These are phyloP conservation scores for Poecilus cupreus DNA, from an alignment of 2,888 invertebrate species.

Conservation along the genomic window DNA sequence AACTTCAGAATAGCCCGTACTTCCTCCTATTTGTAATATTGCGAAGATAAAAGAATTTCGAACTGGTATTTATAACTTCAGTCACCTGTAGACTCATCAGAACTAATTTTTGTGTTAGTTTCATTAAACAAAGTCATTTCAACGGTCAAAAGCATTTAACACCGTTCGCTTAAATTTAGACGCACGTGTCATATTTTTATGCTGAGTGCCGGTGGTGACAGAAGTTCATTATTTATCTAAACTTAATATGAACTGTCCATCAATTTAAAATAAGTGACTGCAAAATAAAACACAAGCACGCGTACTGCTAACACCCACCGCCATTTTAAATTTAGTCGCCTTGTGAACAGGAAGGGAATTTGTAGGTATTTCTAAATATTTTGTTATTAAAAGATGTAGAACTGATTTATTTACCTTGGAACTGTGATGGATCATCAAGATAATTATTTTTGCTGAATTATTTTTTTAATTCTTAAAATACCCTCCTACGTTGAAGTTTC, in stretches of 20 bases:
- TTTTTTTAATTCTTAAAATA: neutral
- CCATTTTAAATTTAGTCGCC: constrained; percentile 28
- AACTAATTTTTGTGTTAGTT: constrained; percentile 16
- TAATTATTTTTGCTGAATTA: constrained; percentile 13
- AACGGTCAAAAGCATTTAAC: constrained; percentile 34
- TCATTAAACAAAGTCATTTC: constrained; percentile 25
- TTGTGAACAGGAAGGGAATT: constrained; percentile 8
- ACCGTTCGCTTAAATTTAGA: constrained; percentile 44
- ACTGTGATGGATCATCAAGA: neutral
- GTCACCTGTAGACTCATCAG: constrained; percentile 3
- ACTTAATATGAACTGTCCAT: constrained; percentile 49
- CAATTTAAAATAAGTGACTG: constrained; percentile 49
- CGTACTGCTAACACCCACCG: constrained; percentile 19
- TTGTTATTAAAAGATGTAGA: constrained; percentile 38
- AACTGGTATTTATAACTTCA: neutral
- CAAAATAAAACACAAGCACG: constrained; percentile 34
- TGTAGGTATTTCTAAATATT: constrained; percentile 42
- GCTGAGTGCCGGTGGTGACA: constrained; percentile 31
- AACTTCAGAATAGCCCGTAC: too few species aligned
- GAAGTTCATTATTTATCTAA: constrained; percentile 50
- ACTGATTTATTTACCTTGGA: constrained; percentile 42
- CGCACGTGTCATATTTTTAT: constrained; percentile 40
- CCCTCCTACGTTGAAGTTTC: neutral
- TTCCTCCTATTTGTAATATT: neutral
- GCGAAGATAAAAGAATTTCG: neutral